phyloP scores from a whole-genome alignment of 2,113 vertebrate genomes.

The Choloepus hoffmanni region DNA sequence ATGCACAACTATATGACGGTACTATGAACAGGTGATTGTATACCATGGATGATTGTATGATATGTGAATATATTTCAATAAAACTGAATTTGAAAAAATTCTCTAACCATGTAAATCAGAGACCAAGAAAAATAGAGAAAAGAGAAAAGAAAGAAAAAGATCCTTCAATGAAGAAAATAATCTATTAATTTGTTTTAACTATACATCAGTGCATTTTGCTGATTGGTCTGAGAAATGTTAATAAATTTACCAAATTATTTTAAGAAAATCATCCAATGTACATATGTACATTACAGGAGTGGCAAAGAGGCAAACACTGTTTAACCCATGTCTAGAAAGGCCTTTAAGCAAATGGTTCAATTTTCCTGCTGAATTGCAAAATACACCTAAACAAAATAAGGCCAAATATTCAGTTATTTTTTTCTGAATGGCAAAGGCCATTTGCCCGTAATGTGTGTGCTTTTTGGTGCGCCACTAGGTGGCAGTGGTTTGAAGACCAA shows the following conservation, averaged over 20 bases:
- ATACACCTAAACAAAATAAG: not conserved
- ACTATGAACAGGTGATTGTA: too few species aligned
- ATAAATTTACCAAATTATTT: conserved; percentile 7
- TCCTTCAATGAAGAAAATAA: conserved; percentile 27
- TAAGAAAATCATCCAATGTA: not conserved
- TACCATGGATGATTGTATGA: too few species aligned
- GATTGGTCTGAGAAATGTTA: conserved; percentile 28
- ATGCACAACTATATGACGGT: too few species aligned
- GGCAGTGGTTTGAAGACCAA: conserved; percentile 39
- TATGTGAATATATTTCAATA: too few species aligned
- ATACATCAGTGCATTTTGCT: not conserved
- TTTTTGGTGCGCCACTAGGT: conserved; percentile 12
- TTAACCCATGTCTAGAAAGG: conserved; percentile 11
- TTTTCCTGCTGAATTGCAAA: conserved; percentile 19
- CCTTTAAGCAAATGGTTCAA: not conserved
- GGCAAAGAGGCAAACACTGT: not conserved
- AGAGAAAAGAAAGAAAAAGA: conserved; percentile 6
- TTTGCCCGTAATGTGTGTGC: not conserved
- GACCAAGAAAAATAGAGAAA: not conserved
- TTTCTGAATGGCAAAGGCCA: not conserved
- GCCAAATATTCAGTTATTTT: not conserved
- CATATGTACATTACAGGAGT: not conserved
- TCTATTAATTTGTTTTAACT: conserved; percentile 13
- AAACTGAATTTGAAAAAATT: too few species aligned
- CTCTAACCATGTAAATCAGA: not conserved